Percentiles rank a stretch among this genome's conserved stretches.
phyloP scores from a whole-genome alignment of 2,888 invertebrate species.

The Octonoba sinensis region DNA sequence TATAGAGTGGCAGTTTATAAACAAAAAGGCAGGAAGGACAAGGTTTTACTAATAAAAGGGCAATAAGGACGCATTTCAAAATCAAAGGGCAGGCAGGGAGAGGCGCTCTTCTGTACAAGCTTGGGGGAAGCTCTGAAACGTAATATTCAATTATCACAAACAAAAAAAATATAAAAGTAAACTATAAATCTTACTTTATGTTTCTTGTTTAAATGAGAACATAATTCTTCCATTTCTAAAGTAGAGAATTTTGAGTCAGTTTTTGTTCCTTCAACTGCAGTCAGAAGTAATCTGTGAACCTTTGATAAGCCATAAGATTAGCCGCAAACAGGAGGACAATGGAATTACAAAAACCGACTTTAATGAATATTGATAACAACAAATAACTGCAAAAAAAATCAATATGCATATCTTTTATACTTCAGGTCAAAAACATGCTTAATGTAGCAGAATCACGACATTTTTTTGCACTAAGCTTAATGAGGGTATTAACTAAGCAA shows the following conservation, averaged over 20 bases:
- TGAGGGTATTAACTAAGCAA: neutral
- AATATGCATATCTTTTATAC: neutral
- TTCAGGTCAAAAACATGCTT: neutral
- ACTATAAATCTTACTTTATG: slow-evolving; percentile 68
- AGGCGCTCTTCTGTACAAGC: too few species aligned
- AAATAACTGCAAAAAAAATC: neutral
- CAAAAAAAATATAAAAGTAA: too few species aligned
- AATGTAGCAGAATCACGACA: neutral
- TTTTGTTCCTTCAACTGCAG: slow-evolving; percentile 67
- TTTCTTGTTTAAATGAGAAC: slow-evolving; percentile 70
- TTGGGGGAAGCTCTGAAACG: too few species aligned
- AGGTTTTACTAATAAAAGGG: too few species aligned
- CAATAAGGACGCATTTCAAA: too few species aligned
- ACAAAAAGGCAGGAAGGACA: too few species aligned
- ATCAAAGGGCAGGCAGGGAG: too few species aligned
- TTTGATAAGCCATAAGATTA: slow-evolving; percentile 51
- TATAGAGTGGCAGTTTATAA: too few species aligned
- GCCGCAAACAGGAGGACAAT: neutral
- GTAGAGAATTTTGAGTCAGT: slow-evolving; percentile 66
- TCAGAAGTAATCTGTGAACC: slow-evolving; percentile 71
- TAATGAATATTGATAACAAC: too few species aligned
- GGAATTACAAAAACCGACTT: neutral
- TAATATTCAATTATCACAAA: too few species aligned
- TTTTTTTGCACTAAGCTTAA: neutral
- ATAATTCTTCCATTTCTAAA: slow-evolving; percentile 68